phyloP scores from a whole-genome alignment of 2,888 invertebrate species.

The Copidosoma aretas region DNA sequence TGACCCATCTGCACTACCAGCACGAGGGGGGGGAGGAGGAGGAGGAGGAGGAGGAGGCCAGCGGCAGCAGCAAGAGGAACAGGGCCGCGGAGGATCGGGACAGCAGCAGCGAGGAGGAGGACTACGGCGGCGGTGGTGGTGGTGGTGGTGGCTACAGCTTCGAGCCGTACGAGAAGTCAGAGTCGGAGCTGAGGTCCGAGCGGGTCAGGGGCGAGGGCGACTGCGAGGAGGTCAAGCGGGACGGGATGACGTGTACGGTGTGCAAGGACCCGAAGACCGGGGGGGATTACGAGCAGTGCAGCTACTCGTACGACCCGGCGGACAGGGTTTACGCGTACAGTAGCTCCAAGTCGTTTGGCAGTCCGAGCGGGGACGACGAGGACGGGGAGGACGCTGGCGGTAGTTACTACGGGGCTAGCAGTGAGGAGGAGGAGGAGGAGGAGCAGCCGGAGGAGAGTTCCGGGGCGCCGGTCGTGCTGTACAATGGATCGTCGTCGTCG shows the following conservation, averaged over 20 bases:
- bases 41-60: conserved; percentile 2
- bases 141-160: conserved; percentile 19
- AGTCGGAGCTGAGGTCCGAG: conserved; percentile 70
- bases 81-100: conserved; percentile 63
- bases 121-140: conserved; percentile 16
- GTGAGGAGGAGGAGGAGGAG: conserved; percentile 14
- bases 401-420: conserved; percentile 10
- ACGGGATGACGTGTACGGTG: conserved; percentile 74
- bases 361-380: conserved; percentile 39
- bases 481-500: too few relatives aligned
- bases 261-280: conserved; percentile 79
- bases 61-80: conserved; percentile 44
- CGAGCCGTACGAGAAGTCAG: conserved; percentile 63
- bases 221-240: conserved; percentile 71
- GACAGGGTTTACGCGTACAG: conserved; percentile 67
- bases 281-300: conserved; percentile 80
- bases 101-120: conserved; percentile 56
- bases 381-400: conserved; percentile 21
- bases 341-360: conserved; percentile 53
- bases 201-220: conserved; percentile 63
- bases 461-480: conserved; percentile 16
- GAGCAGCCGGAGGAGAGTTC: conserved; percentile 33
- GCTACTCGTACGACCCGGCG: conserved; percentile 76
- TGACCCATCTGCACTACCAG: not conserved
- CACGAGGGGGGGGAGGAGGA: not conserved